Base-by-base conservation (phyloP, 2,888 invertebrate species). In the Terebella lapidaria region DNA sequence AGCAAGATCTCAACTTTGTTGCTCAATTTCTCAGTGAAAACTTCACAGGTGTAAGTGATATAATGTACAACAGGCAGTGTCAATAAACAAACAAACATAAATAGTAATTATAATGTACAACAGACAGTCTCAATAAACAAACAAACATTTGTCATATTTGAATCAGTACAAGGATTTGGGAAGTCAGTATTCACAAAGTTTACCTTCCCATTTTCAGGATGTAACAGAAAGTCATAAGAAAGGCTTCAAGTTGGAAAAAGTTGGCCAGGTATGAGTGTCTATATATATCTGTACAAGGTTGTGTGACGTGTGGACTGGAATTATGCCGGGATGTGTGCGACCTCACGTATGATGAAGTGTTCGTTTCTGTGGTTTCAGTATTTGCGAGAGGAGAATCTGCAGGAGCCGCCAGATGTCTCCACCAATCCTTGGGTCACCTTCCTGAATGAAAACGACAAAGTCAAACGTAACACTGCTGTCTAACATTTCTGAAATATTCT, bases 1-100 rank as follows among this genome's bases (percentile, higher is more conserved):
- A 93, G 76, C 92, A 94, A 79, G 94, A 92, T 74, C 84, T 92
- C 3, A 87, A 88, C n/a, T 91, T 91, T 73, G 89, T 94, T 61
- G 91, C 92, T 0, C 92, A 94, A 70, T 94, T 94, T 79, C 82
- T 95, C 24, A 73, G 75, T 42, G 88, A 90, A 69, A 90, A 89
- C 73, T 92, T 93, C 80, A 90, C 91, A 57, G 71, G 71, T 57
- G 65, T 64, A 47, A 59, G 42, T 35, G n/a, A n/a, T n/a, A n/a
- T n/a, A n/a, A n/a, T n/a, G n/a, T n/a, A n/a, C n/a, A n/a, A n/a
- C n/a, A n/a, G n/a, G n/a, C n/a, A n/a, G n/a, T n/a, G n/a, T n/a
- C n/a, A n/a, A n/a, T n/a, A n/a, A n/a, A n/a, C n/a, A n/a, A n/a
- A n/a, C n/a, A n/a, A n/a, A n/a, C n/a, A n/a, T n/a, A n/a, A n/a